These are phyloP conservation scores for Urocitellus parryii DNA, from an alignment of 2,113 vertebrate genomes.

Conservation along the genomic window DNA sequence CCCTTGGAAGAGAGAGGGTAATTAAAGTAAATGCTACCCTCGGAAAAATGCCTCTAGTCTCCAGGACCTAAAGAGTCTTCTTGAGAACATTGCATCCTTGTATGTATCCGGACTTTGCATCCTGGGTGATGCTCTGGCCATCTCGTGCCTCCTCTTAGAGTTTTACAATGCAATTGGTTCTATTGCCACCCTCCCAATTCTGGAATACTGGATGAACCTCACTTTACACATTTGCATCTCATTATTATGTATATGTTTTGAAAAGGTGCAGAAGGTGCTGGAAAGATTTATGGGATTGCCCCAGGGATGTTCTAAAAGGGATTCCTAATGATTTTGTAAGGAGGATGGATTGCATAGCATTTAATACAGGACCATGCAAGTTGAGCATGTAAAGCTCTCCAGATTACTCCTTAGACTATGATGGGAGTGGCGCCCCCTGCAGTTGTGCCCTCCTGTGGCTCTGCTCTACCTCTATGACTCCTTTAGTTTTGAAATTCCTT, in stretches of 20 bases:
- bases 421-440: background rate
- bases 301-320: conserved; percentile 50
- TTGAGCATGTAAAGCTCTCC: background rate
- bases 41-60: conserved; percentile 78
- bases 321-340: conserved; percentile 53
- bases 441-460: background rate
- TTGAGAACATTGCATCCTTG: background rate
- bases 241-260: conserved; percentile 77
- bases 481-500: background rate
- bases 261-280: conserved; percentile 44
- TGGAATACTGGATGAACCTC: conserved; percentile 60
- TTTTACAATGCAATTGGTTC: conserved; percentile 59
- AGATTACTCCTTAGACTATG: background rate
- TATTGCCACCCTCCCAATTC: conserved; percentile 58
- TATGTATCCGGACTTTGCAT: background rate
- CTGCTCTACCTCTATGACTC: background rate
- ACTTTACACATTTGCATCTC: conserved; percentile 77
- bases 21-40: conserved; percentile 82
- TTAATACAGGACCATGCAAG: background rate
- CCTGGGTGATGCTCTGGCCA: background rate
- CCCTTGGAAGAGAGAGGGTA: conserved; percentile 81
- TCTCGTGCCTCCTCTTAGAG: conserved; percentile 60
- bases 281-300: conserved; percentile 59
- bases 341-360: background rate
- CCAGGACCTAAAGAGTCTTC: conserved; percentile 56